phyloP scores from a whole-genome alignment of 2,888 invertebrate genomes.

The Dasysyrphus tricinctus region DNA sequence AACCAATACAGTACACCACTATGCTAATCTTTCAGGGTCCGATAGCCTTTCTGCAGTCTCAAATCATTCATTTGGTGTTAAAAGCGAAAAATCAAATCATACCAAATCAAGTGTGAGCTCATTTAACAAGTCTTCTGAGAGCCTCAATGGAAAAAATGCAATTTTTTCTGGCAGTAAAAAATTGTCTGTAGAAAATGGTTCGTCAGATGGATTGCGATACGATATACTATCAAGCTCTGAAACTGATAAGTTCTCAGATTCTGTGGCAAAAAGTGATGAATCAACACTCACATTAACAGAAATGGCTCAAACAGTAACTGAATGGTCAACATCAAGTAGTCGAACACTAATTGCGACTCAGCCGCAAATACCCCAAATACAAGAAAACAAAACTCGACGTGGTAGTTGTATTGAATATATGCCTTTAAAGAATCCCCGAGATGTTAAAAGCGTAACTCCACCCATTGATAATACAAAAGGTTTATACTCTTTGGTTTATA shows the following conservation, averaged over 20 bases:
- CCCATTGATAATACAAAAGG: constrained; percentile 79
- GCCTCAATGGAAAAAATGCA: constrained; percentile 82
- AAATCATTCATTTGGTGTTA: constrained; percentile 85
- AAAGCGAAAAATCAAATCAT: constrained; percentile 86
- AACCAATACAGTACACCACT: constrained; percentile 92
- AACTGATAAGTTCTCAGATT: constrained; percentile 85
- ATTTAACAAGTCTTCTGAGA: constrained; percentile 86
- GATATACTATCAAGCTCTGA: constrained; percentile 87
- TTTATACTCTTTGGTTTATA: constrained; percentile 80
- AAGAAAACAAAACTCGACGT: constrained; percentile 72
- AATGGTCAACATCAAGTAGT: constrained; percentile 92
- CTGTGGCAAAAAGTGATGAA: constrained; percentile 91
- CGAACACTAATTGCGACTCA: constrained; percentile 87
- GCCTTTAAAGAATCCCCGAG: constrained; percentile 81
- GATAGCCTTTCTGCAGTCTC: constrained; percentile 86
- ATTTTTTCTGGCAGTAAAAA: constrained; percentile 81
- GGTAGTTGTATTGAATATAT: constrained; percentile 80
- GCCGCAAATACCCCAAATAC: constrained; percentile 70
- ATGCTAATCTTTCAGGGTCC: constrained; percentile 89
- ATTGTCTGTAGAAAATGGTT: constrained; percentile 82
- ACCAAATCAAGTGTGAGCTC: constrained; percentile 86
- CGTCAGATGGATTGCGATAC: constrained; percentile 84
- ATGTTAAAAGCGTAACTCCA: constrained; percentile 79
- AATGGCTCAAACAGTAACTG: constrained; percentile 91
- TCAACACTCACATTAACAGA: constrained; percentile 88